Evolutionary conservation across 2,888 invertebrate species (phyloP).

Genomic region (Zaprionus obscuricornis): DNA sequence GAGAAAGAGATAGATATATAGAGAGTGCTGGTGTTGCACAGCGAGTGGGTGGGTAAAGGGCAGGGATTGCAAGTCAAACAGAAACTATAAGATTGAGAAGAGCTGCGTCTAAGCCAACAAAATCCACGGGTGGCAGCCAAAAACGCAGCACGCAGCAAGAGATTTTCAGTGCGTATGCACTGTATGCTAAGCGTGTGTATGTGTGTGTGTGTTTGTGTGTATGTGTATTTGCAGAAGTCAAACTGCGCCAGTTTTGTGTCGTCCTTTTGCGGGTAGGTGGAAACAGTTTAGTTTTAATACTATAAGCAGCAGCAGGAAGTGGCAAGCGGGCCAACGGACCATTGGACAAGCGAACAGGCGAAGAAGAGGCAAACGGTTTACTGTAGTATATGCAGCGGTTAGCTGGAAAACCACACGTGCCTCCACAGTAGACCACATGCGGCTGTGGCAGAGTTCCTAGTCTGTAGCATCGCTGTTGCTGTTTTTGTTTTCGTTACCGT

Average conservation of each 20-base stretch:
- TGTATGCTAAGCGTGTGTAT: conserved; percentile 24
- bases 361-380: conserved; percentile 7
- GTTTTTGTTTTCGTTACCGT: neutral
- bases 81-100: conserved; percentile 26
- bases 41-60: conserved; percentile 46
- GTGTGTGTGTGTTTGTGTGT: conserved; percentile 9
- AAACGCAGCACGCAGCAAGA: conserved; percentile 59
- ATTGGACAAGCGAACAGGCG: conserved; percentile 3
- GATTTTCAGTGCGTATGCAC: conserved; percentile 45
- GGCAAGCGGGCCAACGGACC: conserved; percentile 23
- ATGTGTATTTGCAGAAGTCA: conserved; percentile 59
- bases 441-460: conserved; percentile 29
- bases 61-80: neutral
- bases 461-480: neutral
- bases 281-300: conserved; percentile 78
- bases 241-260: conserved; percentile 73
- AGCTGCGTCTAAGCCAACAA: conserved; percentile 60
- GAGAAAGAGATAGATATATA: conserved; percentile 4
- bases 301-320: conserved; percentile 59
- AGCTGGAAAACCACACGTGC: conserved; percentile 81
- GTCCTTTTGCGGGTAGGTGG: conserved; percentile 78
- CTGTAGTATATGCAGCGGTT: conserved; percentile 57
- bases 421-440: conserved; percentile 72
- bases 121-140: conserved; percentile 59
- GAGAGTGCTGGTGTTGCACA: too few species aligned